Percentiles rank a stretch among this genome's conserved stretches.
Conservation (phyloP, 2,797 vertebrate genomes). For the Betta splendens region DNA sequence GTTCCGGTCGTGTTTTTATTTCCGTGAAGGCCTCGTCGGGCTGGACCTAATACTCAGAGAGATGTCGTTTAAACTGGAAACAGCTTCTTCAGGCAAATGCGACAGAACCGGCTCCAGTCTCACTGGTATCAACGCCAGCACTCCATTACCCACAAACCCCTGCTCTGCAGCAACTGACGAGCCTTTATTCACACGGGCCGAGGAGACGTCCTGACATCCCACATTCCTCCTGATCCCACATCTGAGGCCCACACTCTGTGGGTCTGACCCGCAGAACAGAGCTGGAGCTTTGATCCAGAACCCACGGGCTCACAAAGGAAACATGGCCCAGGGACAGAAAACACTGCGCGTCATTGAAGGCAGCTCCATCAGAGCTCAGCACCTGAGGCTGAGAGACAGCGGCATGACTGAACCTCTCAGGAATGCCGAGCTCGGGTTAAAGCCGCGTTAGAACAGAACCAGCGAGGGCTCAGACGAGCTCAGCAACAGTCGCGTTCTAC, state of each 20-base stretch:
- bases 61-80: conserved; percentile 18
- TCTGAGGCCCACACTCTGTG: neutral
- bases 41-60: conserved; percentile 10
- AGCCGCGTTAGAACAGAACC: no score
- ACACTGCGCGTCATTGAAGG: conserved; percentile 14
- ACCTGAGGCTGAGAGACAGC: conserved; percentile 36
- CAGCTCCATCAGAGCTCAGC: conserved; percentile 21
- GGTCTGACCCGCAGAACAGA: neutral
- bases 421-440: conserved; percentile 55
- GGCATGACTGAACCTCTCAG: conserved; percentile 54
- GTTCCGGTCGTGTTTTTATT: no score
- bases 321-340: neutral
- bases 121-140: neutral
- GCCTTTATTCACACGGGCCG: no score
- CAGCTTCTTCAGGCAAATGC: neutral
- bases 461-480: no score
- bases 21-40: no score
- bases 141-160: conserved; percentile 5
- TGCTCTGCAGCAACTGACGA: no score
- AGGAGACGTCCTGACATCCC: neutral
- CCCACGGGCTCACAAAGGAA: neutral
- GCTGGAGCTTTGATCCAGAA: neutral
- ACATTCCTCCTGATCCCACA: neutral
- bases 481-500: no score
- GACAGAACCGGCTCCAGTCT: neutral